Conservation (phyloP, 2,888 invertebrate genomes). For the Stenodema calcarata region DNA sequence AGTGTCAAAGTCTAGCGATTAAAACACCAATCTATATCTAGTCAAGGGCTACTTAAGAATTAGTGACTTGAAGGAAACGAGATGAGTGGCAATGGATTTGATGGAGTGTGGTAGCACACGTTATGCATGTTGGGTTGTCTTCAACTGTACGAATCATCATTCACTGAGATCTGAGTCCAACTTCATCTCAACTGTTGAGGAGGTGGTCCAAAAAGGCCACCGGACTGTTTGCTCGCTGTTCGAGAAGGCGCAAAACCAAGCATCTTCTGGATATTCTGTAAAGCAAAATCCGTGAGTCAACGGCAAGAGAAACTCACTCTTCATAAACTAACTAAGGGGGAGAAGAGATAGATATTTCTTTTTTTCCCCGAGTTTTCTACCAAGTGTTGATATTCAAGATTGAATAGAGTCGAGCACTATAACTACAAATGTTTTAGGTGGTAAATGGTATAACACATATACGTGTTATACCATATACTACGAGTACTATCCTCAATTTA, state of each 20-base stretch:
- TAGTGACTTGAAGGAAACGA: background rate
- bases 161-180: background rate
- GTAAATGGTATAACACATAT: too few species aligned
- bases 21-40: background rate
- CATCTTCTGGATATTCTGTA: slow-evolving; percentile 96
- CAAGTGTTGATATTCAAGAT: too few species aligned
- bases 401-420: too few species aligned
- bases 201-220: slow-evolving; percentile 81
- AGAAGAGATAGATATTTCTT: too few species aligned
- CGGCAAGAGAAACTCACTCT: too few species aligned
- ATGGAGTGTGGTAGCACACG: background rate
- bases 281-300: slow-evolving; percentile 59
- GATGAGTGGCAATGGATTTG: background rate
- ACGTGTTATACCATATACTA: too few species aligned
- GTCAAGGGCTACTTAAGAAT: background rate
- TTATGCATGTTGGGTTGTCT: background rate
- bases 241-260: slow-evolving; percentile 96
- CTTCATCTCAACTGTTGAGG: slow-evolving; percentile 81
- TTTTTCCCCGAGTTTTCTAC: too few species aligned
- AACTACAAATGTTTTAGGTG: too few species aligned
- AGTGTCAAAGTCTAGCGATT: background rate
- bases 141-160: background rate
- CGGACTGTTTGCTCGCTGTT: slow-evolving; percentile 94
- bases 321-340: background rate
- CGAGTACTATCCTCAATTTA: too few species aligned